These are phyloP conservation scores for Microcebus murinus DNA, from an alignment of 2,113 vertebrate species.

Conservation along the genomic window DNA sequence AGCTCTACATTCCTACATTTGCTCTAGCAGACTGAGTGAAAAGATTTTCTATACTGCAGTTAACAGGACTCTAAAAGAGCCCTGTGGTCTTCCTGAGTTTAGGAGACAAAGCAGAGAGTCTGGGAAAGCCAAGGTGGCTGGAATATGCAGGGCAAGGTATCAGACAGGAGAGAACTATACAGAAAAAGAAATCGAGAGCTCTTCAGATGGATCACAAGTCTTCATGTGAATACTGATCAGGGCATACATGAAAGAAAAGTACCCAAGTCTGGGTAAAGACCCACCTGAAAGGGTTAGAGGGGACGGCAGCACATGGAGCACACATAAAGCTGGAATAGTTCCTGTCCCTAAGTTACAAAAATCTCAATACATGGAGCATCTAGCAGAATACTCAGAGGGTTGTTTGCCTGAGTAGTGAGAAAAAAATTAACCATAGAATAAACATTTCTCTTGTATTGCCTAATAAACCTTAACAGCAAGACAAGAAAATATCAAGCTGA, in stretches of 20 bases:
- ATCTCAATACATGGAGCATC: background rate
- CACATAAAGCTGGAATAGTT: background rate
- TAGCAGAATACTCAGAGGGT: background rate
- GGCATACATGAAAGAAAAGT: background rate
- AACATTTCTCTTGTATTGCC: background rate
- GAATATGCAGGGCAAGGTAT: background rate
- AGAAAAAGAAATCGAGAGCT: background rate
- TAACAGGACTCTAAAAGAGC: background rate
- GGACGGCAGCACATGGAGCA: background rate
- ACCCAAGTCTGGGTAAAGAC: background rate
- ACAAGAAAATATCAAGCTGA: background rate
- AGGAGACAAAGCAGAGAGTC: background rate
- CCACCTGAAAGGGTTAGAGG: background rate
- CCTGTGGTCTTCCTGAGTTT: background rate
- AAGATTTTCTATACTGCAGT: background rate
- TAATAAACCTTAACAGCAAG: background rate
- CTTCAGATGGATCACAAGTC: background rate
- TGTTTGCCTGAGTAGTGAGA: background rate
- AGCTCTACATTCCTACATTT: background rate
- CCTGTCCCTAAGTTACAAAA: background rate
- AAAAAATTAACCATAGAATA: background rate
- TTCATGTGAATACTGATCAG: background rate
- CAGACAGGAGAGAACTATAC: background rate
- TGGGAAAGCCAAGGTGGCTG: background rate
- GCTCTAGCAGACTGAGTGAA: background rate